Evolutionary conservation across 2,888 invertebrate genomes (phyloP), one percentile per base, ranked within the genome.

Genomic region (Coelinius sp.): DNA sequence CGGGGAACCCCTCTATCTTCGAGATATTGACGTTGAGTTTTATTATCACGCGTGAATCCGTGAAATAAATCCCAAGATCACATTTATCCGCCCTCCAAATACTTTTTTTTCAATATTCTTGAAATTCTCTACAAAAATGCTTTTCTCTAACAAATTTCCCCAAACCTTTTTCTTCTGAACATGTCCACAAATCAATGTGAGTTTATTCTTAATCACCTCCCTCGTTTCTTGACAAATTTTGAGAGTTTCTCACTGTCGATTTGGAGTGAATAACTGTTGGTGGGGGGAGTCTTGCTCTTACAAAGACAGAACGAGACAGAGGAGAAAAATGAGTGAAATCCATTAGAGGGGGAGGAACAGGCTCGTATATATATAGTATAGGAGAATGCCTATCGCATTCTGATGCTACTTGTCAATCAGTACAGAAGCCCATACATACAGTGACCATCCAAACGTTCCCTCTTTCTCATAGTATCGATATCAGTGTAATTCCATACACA

Each of bases 281-380:
- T 2, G 8, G 12, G 20, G 52, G 52, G 22, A 53, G 53, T 53
- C 25, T 25, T 41, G 41, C 41, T 1, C 41, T 41, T n/a, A n/a
- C 25, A n/a, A 24, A 24, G 53, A 53, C 41, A 5, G 53, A 53
- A 24, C 8, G 35, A 17, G 59, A 59, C 7, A 35, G 59, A 20
- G 84, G 85, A 86, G 86, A 87, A 87, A 87, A 87, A 87, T 87
- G 87, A 86, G 87, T 84, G 85, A 87, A 87, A 87, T 87, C 86
- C 87, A 79, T 79, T 79, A 79, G 78, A 77, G 77, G 79, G 78
- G 76, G 68, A 68, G 67, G 70, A 70, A 65, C 74, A 71, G 75
- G 75, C 72, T 62, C 72, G 65, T 56, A n/a, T n/a, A n/a, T n/a
- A n/a, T n/a, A 64, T 74, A 52, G 35, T 27, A 35, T 17, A 27